Evolutionary conservation across 2,797 vertebrate species (phyloP), one percentile per base, ranked within the genome.

Genomic region (Helostoma temminkii): DNA sequence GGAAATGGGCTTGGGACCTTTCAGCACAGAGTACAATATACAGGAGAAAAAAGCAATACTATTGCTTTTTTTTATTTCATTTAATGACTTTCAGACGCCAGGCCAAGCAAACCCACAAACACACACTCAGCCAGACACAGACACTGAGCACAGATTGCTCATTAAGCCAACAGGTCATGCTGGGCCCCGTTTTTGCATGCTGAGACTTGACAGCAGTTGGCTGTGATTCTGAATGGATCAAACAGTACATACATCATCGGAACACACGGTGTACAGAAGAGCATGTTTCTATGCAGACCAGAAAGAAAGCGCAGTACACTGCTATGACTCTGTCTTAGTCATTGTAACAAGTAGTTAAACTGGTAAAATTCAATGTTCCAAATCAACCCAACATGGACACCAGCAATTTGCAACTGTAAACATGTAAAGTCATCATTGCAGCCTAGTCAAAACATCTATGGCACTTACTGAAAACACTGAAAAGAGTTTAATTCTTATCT

Each of bases 161-260:
- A 90, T 92, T 92, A 91, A 80, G 57, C 71, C 82, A 86, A 87
- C 89, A 90, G 89, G 87, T 88, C 88, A 86, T 18, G 52, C 85
- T 89, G 90, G 67, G 83, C 64, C n/a, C 55, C 59, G 32, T 71
- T 84, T 80, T 66, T 82, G 71, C 85, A 73, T 75, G 85, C 88
- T 88, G 86, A 36, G 81, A 76, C 76, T 71, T 81, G 78, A 88
- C 83, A 88, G 85, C 74, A 78, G 70, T 66, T 77, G 81, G 80
- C 82, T 73, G 32, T 32, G 39, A 49, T 77, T 75, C 50, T 55
- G 52, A 53, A 16, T 41, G 66, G 65, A 85, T 82, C 74, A 82
- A 80, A 81, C 69, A n/a, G 63, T 45, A 65, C 48, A 45, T 50
- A 74, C 34, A 74, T 56, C 71, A 68, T 52, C 24, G 52, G 18